Percentiles rank a stretch among this genome's conserved stretches.
Conservation (phyloP, 2,113 vertebrate genomes). For the Phyllostomus discolor region DNA sequence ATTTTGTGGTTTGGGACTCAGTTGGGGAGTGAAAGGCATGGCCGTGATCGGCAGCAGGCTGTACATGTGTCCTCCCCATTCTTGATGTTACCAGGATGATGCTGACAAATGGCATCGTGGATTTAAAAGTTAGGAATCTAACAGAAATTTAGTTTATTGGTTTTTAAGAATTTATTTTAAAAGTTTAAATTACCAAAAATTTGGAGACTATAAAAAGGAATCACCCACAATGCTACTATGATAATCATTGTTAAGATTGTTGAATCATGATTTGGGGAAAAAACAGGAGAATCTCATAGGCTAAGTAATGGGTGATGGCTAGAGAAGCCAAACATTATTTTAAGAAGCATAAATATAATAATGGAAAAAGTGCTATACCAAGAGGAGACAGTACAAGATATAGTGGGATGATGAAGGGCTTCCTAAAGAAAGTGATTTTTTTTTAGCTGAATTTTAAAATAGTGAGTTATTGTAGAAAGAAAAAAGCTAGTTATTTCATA, state of each 20-base stretch:
- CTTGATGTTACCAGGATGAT: not conserved
- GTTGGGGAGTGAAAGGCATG: not conserved
- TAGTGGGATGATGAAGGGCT: not conserved
- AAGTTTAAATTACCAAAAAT: not conserved
- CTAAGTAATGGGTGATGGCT: not conserved
- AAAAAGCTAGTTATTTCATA: constrained; percentile 8
- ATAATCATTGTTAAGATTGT: not conserved
- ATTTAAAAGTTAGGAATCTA: not conserved
- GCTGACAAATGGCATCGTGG: not conserved
- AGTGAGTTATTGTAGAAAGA: not conserved
- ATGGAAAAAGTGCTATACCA: not conserved
- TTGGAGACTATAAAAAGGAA: not conserved
- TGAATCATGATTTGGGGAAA: not conserved
- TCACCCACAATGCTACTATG: not conserved
- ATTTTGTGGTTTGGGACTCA: not conserved
- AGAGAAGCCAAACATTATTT: not conserved
- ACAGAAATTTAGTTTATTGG: not conserved
- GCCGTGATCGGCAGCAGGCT: not conserved
- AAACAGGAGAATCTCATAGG: not conserved
- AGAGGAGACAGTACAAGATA: not conserved
- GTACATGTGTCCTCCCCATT: not conserved
- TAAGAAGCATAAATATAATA: not conserved
- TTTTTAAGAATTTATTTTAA: not conserved
- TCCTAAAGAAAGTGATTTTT: not conserved
- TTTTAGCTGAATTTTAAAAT: constrained; percentile 30